phyloP scores from a whole-genome alignment of 1,140 invertebrate species.

The Drosophila subobscura region DNA sequence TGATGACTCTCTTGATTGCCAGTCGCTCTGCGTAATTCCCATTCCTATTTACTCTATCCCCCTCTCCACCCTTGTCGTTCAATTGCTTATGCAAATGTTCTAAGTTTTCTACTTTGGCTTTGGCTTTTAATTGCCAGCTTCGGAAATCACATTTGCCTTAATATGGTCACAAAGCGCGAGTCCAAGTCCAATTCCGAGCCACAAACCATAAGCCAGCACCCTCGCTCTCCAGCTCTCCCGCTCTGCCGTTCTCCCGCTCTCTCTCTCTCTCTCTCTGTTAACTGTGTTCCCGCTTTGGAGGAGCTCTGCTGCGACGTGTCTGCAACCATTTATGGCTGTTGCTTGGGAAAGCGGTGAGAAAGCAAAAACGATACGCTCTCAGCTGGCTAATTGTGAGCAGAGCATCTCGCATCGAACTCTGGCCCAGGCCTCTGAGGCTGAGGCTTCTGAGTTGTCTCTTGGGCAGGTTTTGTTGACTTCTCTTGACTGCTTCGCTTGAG shows the following conservation, averaged over 20 bases:
- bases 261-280: neutral
- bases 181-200: constrained; percentile 35
- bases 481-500: constrained; percentile 22
- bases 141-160: constrained; percentile 73
- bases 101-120: constrained; percentile 59
- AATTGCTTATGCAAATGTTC: constrained; percentile 74
- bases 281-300: constrained; percentile 61
- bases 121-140: constrained; percentile 75
- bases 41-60: constrained; percentile 14
- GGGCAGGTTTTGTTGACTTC: constrained; percentile 32
- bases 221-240: neutral
- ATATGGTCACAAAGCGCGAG: constrained; percentile 70
- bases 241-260: neutral
- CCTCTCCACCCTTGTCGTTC: constrained; percentile 18
- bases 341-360: constrained; percentile 74
- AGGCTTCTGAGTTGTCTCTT: constrained; percentile 58
- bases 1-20: neutral
- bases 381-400: constrained; percentile 75
- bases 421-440: constrained; percentile 30
- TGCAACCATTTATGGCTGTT: constrained; percentile 61
- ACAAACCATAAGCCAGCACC: constrained; percentile 22
- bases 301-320: constrained; percentile 45
- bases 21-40: neutral
- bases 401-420: constrained; percentile 25
- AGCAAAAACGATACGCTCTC: constrained; percentile 55